Evolutionary conservation across 2,797 vertebrate genomes (phyloP).

Genomic region (Neosilurus hyrtlii): DNA sequence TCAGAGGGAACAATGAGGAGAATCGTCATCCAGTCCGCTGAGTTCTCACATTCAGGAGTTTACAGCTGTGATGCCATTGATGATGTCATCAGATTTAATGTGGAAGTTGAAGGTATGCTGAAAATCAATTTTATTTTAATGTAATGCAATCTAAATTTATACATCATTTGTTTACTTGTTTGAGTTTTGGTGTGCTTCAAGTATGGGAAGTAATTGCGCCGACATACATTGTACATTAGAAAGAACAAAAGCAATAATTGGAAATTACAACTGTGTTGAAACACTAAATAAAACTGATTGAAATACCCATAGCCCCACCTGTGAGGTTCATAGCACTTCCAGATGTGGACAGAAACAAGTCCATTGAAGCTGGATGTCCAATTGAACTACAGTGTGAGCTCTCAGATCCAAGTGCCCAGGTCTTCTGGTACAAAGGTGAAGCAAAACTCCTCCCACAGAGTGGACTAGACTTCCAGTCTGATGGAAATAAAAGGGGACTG

Average conservation of each 20-base stretch:
- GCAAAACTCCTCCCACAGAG: conserved; percentile 75
- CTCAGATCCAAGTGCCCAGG: conserved; percentile 75
- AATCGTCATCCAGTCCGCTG: conserved; percentile 80
- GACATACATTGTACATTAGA: neutral
- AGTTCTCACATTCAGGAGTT: conserved; percentile 78
- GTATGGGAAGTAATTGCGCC: neutral
- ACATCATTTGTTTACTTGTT: conserved; percentile 25
- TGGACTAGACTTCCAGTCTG: conserved; percentile 71
- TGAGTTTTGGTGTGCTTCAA: conserved; percentile 13
- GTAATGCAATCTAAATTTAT: conserved; percentile 32
- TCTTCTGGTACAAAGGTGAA: conserved; percentile 89
- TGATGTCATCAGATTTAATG: conserved; percentile 80
- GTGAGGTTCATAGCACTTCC: conserved; percentile 76
- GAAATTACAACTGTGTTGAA: neutral
- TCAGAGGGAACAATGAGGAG: conserved; percentile 80
- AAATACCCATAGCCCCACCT: conserved; percentile 73
- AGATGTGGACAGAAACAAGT: conserved; percentile 72
- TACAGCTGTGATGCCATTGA: conserved; percentile 81
- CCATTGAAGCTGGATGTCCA: conserved; percentile 64
- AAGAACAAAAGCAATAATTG: neutral
- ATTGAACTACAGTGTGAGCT: conserved; percentile 85
- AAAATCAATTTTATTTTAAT: conserved; percentile 40
- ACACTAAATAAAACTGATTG: conserved; percentile 47
- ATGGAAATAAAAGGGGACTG: conserved; percentile 72
- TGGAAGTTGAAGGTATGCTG: conserved; percentile 80